Evolutionary conservation across 1,140 invertebrate species (phyloP).

Genomic region (Megalonaias nervosa): DNA sequence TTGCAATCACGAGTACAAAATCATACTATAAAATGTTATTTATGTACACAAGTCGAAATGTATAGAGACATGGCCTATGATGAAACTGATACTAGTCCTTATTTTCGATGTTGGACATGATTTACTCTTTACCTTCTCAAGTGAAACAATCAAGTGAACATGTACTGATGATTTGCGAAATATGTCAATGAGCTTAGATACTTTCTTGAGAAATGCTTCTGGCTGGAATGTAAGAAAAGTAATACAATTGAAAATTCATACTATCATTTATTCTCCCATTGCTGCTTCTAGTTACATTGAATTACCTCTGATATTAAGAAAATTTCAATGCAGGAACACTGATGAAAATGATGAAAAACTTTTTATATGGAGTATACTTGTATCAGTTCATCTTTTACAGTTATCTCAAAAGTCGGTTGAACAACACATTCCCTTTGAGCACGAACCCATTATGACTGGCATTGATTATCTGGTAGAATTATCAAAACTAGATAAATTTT

Average conservation of each 20-base stretch:
- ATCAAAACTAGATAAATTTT: conserved; percentile 25
- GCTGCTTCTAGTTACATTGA: conserved; percentile 23
- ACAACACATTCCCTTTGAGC: conserved; percentile 28
- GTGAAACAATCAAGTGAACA: conserved; percentile 19
- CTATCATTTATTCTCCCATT: conserved; percentile 21
- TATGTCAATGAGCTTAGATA: conserved; percentile 28
- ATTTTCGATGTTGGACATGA: conserved; percentile 18
- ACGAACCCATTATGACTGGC: conserved; percentile 30
- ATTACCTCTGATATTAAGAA: conserved; percentile 14
- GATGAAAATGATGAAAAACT: conserved; percentile 33
- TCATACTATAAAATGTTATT: conserved; percentile 20
- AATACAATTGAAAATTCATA: conserved; percentile 7
- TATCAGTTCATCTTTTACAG: conserved; percentile 30
- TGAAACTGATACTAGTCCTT: conserved; percentile 2
- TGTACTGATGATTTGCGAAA: conserved; percentile 24
- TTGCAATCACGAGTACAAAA: conserved; percentile 10
- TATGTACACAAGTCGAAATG: conserved; percentile 27
- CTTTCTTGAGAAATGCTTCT: conserved; percentile 18
- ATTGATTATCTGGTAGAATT: conserved; percentile 16
- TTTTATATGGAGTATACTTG: conserved; percentile 35
- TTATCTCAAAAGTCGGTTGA: conserved; percentile 9
- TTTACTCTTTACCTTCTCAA: conserved; percentile 11
- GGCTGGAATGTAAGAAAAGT: conserved; percentile 24
- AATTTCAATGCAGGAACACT: conserved; percentile 2
- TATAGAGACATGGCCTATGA: conserved; percentile 11